Evolutionary conservation across 2,113 vertebrate genomes (phyloP), one percentile per base, ranked within the genome.

Genomic region (Spheniscus mendiculus): DNA sequence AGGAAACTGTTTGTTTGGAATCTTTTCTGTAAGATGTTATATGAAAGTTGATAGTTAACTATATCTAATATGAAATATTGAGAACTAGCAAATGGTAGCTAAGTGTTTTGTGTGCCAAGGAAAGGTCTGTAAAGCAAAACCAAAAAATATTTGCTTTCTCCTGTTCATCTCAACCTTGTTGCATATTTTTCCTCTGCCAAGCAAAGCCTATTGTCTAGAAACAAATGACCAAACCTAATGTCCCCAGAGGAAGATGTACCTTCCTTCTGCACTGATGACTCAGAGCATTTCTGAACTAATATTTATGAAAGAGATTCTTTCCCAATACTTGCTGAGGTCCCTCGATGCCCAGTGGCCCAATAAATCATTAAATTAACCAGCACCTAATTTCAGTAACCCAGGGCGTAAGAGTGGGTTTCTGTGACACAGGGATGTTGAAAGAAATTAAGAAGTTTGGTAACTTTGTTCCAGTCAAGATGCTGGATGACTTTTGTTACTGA

Each of bases 371-470:
- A 76, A 65, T 89, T 89, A 84, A 77, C 81, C 17, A 70, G 50
- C 44, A 44, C 59, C 55, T 86, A n/a, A 87, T 97, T 72, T 87
- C 78, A 90, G 87, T 87, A 63, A 91, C 49, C 34, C 62, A 29
- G 70, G 81, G 50, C 19, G 0, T 91, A 52, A 63, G 78, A 79
- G 8, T 52, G 87, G 65, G 27, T 90, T 91, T 63, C 73, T 90
- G 70, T 91, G 84, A 70, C 70, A 52, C 9, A 23, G 45, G 30
- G 27, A 85, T 91, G 85, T 93, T 45, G 92, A 94, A 97, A 93
- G 78, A 90, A 79, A 89, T 50, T 6, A 50, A 72, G 29, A 65
- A n/a, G 40, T 94, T 93, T 87, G 56, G 87, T 69, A 91, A 93
- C 47, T 81, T 79, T 61, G 22, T 97, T 95, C 87, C 70, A 76